Evolutionary conservation across 92 coral and sea anemone species (phyloP), one percentile per base, ranked within the genome.

Genomic region (Virgularia gustaviana): DNA sequence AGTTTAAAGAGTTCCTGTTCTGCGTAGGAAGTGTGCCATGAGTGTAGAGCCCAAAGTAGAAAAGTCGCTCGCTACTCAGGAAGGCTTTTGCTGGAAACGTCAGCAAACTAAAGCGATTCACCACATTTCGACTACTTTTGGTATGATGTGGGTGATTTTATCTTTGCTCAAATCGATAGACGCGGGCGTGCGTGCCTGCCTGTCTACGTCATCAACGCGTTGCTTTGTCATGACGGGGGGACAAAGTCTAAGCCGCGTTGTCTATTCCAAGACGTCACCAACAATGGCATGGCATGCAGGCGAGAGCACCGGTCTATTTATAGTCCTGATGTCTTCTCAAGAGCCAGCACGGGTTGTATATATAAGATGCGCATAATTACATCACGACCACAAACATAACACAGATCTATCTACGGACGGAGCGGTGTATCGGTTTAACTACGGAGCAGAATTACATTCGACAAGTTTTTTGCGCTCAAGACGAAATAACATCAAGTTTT

Each of bases 331-430:
- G 61, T 49, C 19, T 37, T 31, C 31, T 25, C 28, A 6, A 12
- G 44, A 36, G 12, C 61, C 27, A 18, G 57, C 47, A n/a, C n/a
- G n/a, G 2, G 54, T 31, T 18, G 30, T 32, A 49, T 34, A 58
- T 68, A 68, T 68, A 68, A 68, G 55, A 68, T 68, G 75, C 75
- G 61, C 75, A 68, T 68, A 68, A 45, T 68, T 68, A 49, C n/a
- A n/a, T n/a, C 34, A 6, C 54, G 9, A 68, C 75, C 61, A 33
- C 75, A 49, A 68, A 68, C 75, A 30, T 33, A 47, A 4, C 6
- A 4, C 6, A 52, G 28, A 28, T 7, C 22, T 9, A 2, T 7
- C 8, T 11, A 49, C 49, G 61, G 36, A n/a, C 33, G 75, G 11
- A 49, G 28, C 61, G 57, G 43, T 31, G 42, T 31, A 31, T n/a